Percentiles rank a stretch among this genome's conserved stretches.
Conservation (phyloP, 2,888 invertebrate genomes). For the Drosophila nr. perissopoda region DNA sequence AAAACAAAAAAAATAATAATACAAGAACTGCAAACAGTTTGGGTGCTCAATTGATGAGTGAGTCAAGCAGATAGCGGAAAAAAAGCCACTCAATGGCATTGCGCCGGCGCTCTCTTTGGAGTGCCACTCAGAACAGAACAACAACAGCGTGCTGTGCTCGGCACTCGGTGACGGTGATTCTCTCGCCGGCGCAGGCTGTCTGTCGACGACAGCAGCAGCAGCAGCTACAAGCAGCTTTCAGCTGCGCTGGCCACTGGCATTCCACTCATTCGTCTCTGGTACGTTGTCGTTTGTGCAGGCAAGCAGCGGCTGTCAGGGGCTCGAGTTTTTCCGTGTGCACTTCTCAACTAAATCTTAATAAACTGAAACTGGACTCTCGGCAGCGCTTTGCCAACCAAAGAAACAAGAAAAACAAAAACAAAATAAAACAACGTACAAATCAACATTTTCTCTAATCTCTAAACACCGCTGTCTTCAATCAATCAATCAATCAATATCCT, state of each 20-base stretch:
- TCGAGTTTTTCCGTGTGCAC: conserved; percentile 74
- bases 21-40: conserved; percentile 26
- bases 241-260: conserved; percentile 59
- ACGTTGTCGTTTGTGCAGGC: conserved; percentile 67
- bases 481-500: conserved; percentile 13
- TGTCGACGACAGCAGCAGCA: conserved; percentile 16
- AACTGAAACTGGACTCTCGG: conserved; percentile 48
- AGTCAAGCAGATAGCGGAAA: conserved; percentile 29
- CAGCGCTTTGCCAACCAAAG: conserved; percentile 36
- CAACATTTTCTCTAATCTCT: conserved; percentile 20
- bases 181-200: conserved; percentile 19
- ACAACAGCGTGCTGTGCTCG: neutral
- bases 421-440: conserved; percentile 4
- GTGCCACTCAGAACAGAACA: conserved; percentile 40
- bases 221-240: conserved; percentile 61
- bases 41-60: conserved; percentile 36
- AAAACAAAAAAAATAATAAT: conserved; percentile 1
- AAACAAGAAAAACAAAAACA: conserved; percentile 11
- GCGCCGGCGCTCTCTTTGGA: conserved; percentile 59
- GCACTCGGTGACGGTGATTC: conserved; percentile 1
- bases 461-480: conserved; percentile 29
- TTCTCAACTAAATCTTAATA: conserved; percentile 49
- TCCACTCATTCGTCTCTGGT: conserved; percentile 72
- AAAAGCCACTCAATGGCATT: conserved; percentile 48
- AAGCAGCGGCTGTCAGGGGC: conserved; percentile 60